phyloP scores from a whole-genome alignment of 2,888 invertebrate genomes.

The Platycheirus albimanus region DNA sequence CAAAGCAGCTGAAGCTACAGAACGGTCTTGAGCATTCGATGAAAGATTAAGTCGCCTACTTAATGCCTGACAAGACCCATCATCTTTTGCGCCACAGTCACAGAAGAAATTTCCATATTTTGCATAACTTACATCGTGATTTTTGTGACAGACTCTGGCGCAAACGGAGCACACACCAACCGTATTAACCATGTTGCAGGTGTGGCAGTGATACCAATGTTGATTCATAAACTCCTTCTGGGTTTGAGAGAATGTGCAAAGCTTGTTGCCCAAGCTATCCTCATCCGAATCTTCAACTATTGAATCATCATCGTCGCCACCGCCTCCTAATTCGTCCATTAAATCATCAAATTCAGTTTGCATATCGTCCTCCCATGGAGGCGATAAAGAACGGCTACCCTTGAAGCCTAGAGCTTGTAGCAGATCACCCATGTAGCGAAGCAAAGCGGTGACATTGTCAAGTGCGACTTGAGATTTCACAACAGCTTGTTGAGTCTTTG shows the following conservation, averaged over 20 bases:
- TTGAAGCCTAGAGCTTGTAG: conserved; percentile 80
- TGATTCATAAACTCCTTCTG: conserved; percentile 99
- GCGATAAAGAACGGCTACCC: conserved; percentile 84
- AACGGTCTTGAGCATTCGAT: conserved; percentile 67
- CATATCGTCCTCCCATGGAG: conserved; percentile 92
- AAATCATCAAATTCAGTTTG: conserved; percentile 90
- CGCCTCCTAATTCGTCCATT: conserved; percentile 93
- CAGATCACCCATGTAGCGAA: conserved; percentile 92
- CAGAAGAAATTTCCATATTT: conserved; percentile 99
- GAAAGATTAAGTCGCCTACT: conserved; percentile 79
- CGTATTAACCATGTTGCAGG: conserved; percentile 98
- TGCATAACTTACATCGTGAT: conserved; percentile 98
- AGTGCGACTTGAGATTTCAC: conserved; percentile 83
- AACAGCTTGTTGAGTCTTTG: conserved; percentile 75
- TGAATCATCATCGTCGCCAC: conserved; percentile 96
- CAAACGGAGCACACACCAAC: conserved; percentile 99
- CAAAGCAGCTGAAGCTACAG: conserved; percentile 76
- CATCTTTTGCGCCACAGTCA: conserved; percentile 98
- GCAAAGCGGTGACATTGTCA: conserved; percentile 91
- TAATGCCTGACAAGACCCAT: conserved; percentile 88
- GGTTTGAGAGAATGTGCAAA: conserved; percentile 98
- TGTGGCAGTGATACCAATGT: conserved; percentile 99
- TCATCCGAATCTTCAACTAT: conserved; percentile 88
- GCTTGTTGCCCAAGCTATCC: conserved; percentile 84
- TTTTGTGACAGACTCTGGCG: conserved; percentile 97